Evolutionary conservation across 2,113 vertebrate species (phyloP).

Genomic region (Muscicapa adusta): DNA sequence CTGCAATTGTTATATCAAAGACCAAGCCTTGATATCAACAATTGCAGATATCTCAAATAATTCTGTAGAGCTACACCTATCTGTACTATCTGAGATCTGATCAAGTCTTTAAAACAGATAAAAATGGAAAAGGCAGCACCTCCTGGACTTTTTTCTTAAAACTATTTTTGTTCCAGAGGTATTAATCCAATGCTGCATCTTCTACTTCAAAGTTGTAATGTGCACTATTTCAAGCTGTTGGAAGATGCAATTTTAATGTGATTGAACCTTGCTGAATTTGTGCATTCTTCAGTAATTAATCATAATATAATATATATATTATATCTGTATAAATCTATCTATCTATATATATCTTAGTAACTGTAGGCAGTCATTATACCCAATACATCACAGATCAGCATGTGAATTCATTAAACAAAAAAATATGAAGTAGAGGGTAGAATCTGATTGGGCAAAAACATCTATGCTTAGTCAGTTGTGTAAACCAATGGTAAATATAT

Average conservation of each 20-base stretch:
- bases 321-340: background rate
- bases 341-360: background rate
- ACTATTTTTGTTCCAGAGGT: background rate
- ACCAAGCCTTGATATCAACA: background rate
- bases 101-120: background rate
- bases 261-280: background rate
- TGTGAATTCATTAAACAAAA: constrained; percentile 41
- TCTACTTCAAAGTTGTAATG: background rate
- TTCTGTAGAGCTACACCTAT: background rate
- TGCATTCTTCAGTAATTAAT: constrained; percentile 60
- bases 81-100: background rate
- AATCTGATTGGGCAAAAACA: background rate
- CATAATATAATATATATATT: background rate
- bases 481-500: background rate
- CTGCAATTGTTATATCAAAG: background rate
- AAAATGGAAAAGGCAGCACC: background rate
- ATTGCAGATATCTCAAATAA: background rate
- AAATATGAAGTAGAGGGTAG: constrained; percentile 49
- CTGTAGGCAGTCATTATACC: constrained; percentile 21
- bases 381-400: constrained; percentile 35
- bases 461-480: background rate
- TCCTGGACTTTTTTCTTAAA: background rate
- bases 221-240: background rate
- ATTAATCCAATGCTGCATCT: background rate
- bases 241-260: background rate